Conservation (phyloP, 1,140 invertebrate genomes). For the Charaxes varanes region DNA sequence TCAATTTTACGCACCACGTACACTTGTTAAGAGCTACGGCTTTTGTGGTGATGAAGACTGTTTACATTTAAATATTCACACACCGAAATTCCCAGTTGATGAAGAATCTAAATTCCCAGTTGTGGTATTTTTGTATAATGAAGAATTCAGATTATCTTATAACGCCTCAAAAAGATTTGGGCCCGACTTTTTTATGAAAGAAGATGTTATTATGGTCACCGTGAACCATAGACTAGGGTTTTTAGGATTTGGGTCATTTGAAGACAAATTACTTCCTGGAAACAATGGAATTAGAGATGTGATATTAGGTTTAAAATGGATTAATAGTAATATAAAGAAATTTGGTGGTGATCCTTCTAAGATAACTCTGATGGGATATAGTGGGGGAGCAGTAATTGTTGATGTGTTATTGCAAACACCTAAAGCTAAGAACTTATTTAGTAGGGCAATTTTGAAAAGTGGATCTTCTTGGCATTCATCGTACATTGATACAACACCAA, state of each 20-base stretch:
- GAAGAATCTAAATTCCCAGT: constrained; percentile 65
- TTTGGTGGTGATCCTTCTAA: constrained; percentile 76
- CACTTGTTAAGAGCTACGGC: constrained; percentile 31
- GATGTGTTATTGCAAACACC: constrained; percentile 66
- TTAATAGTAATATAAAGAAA: constrained; percentile 74
- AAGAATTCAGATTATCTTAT: constrained; percentile 76
- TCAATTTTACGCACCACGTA: constrained; percentile 42
- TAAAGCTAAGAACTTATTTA: constrained; percentile 77
- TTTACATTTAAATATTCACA: constrained; percentile 88
- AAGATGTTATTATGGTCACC: constrained; percentile 74
- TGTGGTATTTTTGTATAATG: constrained; percentile 82
- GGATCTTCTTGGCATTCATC: constrained; percentile 71
- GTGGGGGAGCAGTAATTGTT: constrained; percentile 63
- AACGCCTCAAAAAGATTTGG: constrained; percentile 66
- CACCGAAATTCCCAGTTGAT: constrained; percentile 67
- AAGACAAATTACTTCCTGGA: constrained; percentile 72
- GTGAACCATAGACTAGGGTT: constrained; percentile 75
- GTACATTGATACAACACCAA: constrained; percentile 58
- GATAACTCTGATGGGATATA: constrained; percentile 73
- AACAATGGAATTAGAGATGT: constrained; percentile 79
- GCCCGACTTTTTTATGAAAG: constrained; percentile 76
- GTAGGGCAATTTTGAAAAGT: constrained; percentile 77
- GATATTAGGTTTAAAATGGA: constrained; percentile 76
- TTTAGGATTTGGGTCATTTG: constrained; percentile 76
- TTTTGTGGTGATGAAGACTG: constrained; percentile 82